Conservation (phyloP, 2,888 invertebrate species). For the Yponomeuta cagnagella region DNA sequence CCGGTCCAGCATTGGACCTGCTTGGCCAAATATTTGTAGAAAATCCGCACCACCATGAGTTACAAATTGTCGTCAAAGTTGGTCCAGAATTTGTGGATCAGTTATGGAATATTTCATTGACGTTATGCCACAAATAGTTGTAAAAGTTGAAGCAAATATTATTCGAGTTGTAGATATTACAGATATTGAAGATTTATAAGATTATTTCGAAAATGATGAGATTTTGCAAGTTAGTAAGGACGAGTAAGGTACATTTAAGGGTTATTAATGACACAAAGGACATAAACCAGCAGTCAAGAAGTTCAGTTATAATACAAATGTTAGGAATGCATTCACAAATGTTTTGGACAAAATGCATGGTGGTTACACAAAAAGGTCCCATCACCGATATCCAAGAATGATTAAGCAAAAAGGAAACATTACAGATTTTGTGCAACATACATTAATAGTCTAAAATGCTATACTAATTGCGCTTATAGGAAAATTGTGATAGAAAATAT, state of each 20-base stretch:
- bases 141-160: neutral
- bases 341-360: slow-evolving; percentile 43
- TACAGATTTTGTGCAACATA: slow-evolving; percentile 40
- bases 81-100: slow-evolving; percentile 14
- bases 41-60: slow-evolving; percentile 40
- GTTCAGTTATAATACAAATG: neutral
- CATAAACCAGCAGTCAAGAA: neutral
- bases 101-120: slow-evolving; percentile 17
- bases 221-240: neutral
- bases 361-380: slow-evolving; percentile 55
- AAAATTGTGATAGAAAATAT: neutral
- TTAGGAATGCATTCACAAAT: slow-evolving; percentile 44
- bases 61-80: slow-evolving; percentile 14
- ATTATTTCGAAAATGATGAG: neutral
- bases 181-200: neutral
- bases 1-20: slow-evolving; percentile 50
- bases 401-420: slow-evolving; percentile 68
- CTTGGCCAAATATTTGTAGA: slow-evolving; percentile 28
- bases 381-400: slow-evolving; percentile 74
- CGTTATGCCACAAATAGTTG: neutral
- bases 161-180: no score
- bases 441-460: slow-evolving; percentile 10
- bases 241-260: neutral
- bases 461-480: neutral
- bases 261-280: neutral